Conservation (phyloP, 53 echinoderm and acorn worm species). For the Temnopleurus reevesii region DNA sequence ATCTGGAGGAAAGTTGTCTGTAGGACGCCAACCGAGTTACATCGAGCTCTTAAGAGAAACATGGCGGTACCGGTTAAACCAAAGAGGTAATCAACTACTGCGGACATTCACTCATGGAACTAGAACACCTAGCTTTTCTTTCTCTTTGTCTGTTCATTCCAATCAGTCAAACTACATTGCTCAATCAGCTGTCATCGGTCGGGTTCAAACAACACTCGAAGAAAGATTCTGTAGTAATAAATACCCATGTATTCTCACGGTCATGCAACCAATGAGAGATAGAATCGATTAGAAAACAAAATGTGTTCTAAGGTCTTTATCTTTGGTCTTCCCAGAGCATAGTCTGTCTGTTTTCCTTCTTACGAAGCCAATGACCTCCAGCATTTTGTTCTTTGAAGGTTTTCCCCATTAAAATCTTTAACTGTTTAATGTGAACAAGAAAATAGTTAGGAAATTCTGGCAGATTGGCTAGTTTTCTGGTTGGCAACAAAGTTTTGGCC, state of each 20-base stretch:
- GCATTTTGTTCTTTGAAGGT: too few relatives aligned
- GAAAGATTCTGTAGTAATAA: not conserved
- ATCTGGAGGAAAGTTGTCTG: not conserved
- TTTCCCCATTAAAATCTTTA: not conserved
- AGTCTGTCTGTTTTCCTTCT: not conserved
- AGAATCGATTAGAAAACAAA: constrained; percentile 19
- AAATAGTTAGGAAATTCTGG: not conserved
- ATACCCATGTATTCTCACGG: not conserved
- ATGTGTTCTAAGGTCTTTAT: constrained; percentile 12
- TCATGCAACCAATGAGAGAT: constrained; percentile 23
- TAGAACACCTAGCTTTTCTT: constrained; percentile 20
- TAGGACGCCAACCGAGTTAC: constrained; percentile 4
- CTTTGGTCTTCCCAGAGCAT: not conserved
- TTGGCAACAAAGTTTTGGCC: too few relatives aligned
- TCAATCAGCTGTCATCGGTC: constrained; percentile 1
- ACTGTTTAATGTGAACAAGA: not conserved
- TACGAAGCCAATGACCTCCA: not conserved
- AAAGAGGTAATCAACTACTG: constrained; percentile 27
- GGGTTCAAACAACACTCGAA: constrained; percentile 1
- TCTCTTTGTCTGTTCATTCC: constrained; percentile 15
- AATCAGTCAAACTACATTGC: constrained; percentile 19
- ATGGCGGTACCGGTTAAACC: constrained; percentile 17
- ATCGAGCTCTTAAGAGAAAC: not conserved
- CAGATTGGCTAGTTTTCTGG: not conserved
- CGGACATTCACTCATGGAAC: constrained; percentile 34